These are phyloP conservation scores for Sarotherodon lohbergeri DNA, from an alignment of 2,113 vertebrate species.

Conservation along the genomic window DNA sequence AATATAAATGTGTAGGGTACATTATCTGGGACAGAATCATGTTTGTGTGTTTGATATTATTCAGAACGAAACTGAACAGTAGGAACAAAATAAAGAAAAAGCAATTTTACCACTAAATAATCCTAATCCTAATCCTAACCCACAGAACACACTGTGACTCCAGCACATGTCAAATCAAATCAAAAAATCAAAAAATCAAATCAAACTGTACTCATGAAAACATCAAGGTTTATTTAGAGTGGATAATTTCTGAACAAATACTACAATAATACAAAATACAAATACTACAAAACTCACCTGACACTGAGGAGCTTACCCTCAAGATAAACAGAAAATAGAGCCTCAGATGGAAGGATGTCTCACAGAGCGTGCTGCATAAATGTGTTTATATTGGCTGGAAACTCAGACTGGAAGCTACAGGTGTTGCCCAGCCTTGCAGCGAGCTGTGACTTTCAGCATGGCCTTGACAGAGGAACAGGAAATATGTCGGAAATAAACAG, in stretches of 20 bases:
- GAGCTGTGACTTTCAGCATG: slow-evolving; percentile 50
- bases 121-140: background rate
- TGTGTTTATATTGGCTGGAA: slow-evolving; percentile 18
- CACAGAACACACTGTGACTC: background rate
- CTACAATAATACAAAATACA: background rate
- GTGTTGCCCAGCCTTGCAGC: slow-evolving; percentile 31
- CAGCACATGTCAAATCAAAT: background rate
- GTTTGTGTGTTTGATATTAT: background rate
- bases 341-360: background rate
- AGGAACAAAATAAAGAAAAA: fast-evolving
- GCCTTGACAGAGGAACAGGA: slow-evolving; percentile 53
- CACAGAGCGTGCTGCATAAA: background rate
- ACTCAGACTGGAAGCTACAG: slow-evolving; percentile 46
- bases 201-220: background rate
- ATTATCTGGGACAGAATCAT: background rate
- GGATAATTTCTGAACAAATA: background rate
- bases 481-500: slow-evolving; percentile 40
- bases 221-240: background rate
- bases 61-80: background rate
- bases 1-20: background rate
- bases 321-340: background rate
- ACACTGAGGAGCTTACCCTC: background rate
- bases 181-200: no score
- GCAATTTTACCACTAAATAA: background rate
- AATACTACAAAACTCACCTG: background rate